phyloP scores from a whole-genome alignment of 2,888 invertebrate genomes.

The Hydriomena furcata region DNA sequence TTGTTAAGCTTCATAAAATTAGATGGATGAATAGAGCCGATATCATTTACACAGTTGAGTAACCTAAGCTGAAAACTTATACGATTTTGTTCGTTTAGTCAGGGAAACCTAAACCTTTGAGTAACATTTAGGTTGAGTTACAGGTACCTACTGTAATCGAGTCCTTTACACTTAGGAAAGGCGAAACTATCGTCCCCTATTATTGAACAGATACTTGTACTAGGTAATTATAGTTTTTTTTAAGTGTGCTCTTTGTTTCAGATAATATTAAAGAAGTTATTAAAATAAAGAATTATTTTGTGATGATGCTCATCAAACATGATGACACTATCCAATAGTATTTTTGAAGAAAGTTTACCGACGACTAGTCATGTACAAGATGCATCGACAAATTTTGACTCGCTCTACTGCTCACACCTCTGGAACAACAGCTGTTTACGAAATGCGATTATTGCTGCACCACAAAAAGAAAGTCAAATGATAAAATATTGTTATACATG shows the following conservation, averaged over 20 bases:
- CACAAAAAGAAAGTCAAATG: conserved; percentile 53
- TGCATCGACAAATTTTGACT: conserved; percentile 63
- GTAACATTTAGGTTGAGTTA: too few species aligned
- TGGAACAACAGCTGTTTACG: conserved; percentile 68
- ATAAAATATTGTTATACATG: conserved; percentile 72
- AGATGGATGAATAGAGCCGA: conserved; percentile 19
- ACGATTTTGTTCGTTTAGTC: background rate
- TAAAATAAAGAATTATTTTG: conserved; percentile 19
- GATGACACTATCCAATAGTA: conserved; percentile 61
- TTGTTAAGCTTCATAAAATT: conserved; percentile 22
- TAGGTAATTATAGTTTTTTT: background rate
- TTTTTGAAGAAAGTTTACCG: conserved; percentile 50
- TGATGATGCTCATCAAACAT: conserved; percentile 38
- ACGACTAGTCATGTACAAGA: conserved; percentile 48
- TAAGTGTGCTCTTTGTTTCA: conserved; percentile 15
- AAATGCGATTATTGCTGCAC: conserved; percentile 58
- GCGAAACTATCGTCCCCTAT: too few species aligned
- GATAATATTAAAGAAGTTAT: conserved; percentile 4
- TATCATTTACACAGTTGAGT: conserved; percentile 43
- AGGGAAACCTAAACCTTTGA: conserved; percentile 2
- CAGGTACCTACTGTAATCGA: too few species aligned
- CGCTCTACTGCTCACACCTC: conserved; percentile 70
- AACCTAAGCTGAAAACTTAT: conserved; percentile 35
- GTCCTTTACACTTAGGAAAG: too few species aligned
- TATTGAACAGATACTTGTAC: too few species aligned